Base-by-base conservation (phyloP, 92 coral and sea anemone species). In the Meandrina meandrites region DNA sequence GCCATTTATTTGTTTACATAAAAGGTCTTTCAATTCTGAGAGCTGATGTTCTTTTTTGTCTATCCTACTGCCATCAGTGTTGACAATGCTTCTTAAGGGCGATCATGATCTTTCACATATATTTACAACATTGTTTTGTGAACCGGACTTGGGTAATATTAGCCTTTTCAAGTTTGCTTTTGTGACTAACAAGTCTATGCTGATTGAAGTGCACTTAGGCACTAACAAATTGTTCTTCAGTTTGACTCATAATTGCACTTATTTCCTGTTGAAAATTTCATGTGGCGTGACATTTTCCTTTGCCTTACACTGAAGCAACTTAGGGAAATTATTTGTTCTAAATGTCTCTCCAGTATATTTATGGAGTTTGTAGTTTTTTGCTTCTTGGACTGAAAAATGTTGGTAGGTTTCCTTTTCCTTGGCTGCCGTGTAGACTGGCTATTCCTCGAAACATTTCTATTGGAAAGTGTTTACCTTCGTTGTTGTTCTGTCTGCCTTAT, bases 351-450 rank as follows among this genome's bases (percentile, higher is more conserved):
- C 71, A 21, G 32, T 64, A 24, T 64, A 22, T 24, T 12, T 64
- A 64, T 64, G 71, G 71, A 64, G 71, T 8, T 64, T 64, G 24
- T 32, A 4, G 71, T 64, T 9, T 64, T 64, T 64, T 64, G 71
- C 71, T 64, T 24, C 71, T 64, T 64, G 69, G 19, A 51, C 19
- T 62, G 28, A 7, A 62, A 8, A 62, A 32, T 32, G 71, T 32
- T 64, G 10, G 28, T 64, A 32, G 71, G 71, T 64, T 64, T 64
- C 31, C 71, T 64, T 24, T 64, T 64, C 71, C 71, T 64, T 64
- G 71, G 71, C 71, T 64, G 71, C 71, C 31, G 71, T 64, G 27
- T 62, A 19, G 69, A 64, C 71, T 64, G 71, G 71, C 71, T 64
- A 64, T 64, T 64, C 71, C 71, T 64, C 9, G 71, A 32, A 64